Conservation (phyloP, 2,888 invertebrate species). For the Dasypogon diadema region DNA sequence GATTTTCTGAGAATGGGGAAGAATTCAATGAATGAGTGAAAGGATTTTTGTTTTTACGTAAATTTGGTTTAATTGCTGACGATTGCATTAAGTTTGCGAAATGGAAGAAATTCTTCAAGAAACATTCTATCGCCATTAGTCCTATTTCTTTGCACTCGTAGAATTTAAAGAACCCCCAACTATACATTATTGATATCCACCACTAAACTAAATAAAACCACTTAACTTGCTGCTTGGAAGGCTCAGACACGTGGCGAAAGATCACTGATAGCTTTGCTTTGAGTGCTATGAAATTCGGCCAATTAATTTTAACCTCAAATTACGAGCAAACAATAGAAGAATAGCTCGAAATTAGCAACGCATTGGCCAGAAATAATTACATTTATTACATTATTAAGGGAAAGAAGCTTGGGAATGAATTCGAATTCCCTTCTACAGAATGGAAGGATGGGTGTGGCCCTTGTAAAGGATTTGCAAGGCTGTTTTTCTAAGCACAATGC, state of each 20-base stretch:
- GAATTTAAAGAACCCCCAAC: too few relatives aligned
- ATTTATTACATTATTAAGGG: constrained; percentile 46
- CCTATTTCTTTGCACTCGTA: too few relatives aligned
- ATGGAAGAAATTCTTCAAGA: too few relatives aligned
- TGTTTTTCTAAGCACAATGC: not conserved
- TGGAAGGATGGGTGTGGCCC: not conserved
- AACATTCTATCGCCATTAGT: too few relatives aligned
- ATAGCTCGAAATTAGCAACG: constrained; percentile 44
- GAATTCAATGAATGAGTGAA: too few relatives aligned
- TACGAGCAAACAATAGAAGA: constrained; percentile 36
- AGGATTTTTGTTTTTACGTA: not conserved
- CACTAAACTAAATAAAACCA: constrained; percentile 34
- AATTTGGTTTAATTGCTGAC: not conserved
- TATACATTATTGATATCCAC: constrained; percentile 13
- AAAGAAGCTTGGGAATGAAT: not conserved
- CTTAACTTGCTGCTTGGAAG: constrained; percentile 35
- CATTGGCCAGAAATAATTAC: constrained; percentile 44
- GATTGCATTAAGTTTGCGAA: not conserved
- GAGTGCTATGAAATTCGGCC: not conserved
- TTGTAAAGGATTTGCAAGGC: not conserved
- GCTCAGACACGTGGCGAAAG: constrained; percentile 10
- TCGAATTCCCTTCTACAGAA: constrained; percentile 1
- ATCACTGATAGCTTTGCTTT: not conserved
- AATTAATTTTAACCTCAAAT: constrained; percentile 43
- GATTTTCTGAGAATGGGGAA: not conserved